phyloP scores from a whole-genome alignment of 2,888 invertebrate genomes.

The Monochamus alternatus region DNA sequence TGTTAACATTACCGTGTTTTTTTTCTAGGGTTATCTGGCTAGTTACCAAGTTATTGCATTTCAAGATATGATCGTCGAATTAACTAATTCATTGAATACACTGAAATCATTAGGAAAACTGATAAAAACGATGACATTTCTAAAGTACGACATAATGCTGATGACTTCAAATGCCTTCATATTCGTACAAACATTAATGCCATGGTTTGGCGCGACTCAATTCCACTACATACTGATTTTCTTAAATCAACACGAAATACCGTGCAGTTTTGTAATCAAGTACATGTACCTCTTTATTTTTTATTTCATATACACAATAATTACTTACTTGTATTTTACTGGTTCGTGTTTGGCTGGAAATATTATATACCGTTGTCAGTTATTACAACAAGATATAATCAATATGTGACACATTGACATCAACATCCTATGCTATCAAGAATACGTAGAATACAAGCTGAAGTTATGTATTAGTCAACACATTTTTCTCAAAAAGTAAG shows the following conservation, averaged over 20 bases:
- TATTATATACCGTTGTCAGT: not conserved
- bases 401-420: not conserved
- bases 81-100: not conserved
- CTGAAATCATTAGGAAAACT: not conserved
- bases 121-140: not conserved
- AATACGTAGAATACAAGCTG: not conserved
- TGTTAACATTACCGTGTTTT: no score
- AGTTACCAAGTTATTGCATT: not conserved
- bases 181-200: not conserved
- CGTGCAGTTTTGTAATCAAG: not conserved
- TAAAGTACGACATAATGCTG: not conserved
- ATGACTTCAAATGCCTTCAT: not conserved
- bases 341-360: not conserved
- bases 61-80: not conserved
- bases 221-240: not conserved
- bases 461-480: slow-evolving; percentile 1
- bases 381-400: not conserved
- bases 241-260: not conserved
- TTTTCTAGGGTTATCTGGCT: not conserved
- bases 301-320: not conserved
- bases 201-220: not conserved
- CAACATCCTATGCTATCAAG: not conserved
- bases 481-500: not conserved
- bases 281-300: not conserved
- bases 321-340: not conserved